A percentile compares a stretch with the other conserved stretches of the same genome.
These are phyloP conservation scores for Drosophila pachea DNA, from an alignment of 1,140 invertebrate species.

Conservation along the genomic window DNA sequence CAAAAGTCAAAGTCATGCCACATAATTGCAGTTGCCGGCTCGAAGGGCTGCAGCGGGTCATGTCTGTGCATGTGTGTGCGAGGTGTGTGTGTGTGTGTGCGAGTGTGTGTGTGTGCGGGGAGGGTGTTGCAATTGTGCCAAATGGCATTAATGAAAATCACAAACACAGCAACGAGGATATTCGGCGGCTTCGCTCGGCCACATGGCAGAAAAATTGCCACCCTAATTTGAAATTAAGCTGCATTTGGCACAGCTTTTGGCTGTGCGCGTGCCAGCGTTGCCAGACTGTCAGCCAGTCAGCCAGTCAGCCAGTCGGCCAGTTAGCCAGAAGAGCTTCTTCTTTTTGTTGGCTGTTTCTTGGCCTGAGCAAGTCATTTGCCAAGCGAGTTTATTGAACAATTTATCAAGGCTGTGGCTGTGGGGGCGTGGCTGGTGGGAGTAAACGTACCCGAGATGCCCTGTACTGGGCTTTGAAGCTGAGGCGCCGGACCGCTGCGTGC, in stretches of 20 bases:
- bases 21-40: slow-evolving; percentile 63
- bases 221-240: slow-evolving; percentile 73
- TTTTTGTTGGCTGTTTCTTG: slow-evolving; percentile 46
- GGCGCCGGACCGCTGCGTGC: no score
- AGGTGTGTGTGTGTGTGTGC: no score
- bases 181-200: slow-evolving; percentile 14
- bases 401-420: slow-evolving; percentile 60
- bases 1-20: slow-evolving; percentile 54
- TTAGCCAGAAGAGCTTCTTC: background rate
- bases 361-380: slow-evolving; percentile 67
- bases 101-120: background rate
- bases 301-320: no score
- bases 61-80: no score
- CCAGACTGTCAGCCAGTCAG: background rate
- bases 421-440: slow-evolving; percentile 9
- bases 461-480: no score
- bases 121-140: slow-evolving; percentile 54
- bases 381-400: slow-evolving; percentile 76
- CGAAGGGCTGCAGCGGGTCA: slow-evolving; percentile 44
- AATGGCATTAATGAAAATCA: slow-evolving; percentile 75
- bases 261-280: slow-evolving; percentile 14
- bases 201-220: slow-evolving; percentile 62
- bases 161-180: slow-evolving; percentile 43
- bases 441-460: no score
- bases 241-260: slow-evolving; percentile 4